Percentiles rank a stretch among this genome's conserved stretches.
Evolutionary conservation across 2,888 invertebrate species (phyloP).

Genomic region (Phragmatobia fuliginosa): DNA sequence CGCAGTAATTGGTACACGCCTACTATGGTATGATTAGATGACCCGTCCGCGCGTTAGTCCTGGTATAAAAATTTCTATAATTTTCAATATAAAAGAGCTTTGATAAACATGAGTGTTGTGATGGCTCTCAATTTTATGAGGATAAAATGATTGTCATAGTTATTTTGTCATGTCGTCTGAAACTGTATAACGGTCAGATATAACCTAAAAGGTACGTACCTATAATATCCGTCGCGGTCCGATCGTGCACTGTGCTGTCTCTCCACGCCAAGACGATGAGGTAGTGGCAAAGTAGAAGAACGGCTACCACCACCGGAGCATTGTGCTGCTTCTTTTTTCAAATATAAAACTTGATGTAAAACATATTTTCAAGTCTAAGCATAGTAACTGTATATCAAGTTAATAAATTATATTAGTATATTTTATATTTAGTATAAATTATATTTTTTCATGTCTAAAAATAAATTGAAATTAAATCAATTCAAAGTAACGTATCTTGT

Average conservation of each 20-base stretch:
- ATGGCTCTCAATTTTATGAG: neutral
- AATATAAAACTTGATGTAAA: slow-evolving; percentile 31
- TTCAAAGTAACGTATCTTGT: neutral
- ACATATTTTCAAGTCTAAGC: neutral
- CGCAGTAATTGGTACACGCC: too few relatives aligned
- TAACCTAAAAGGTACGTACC: slow-evolving; percentile 51
- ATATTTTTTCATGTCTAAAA: neutral
- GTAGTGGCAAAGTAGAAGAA: slow-evolving; percentile 93
- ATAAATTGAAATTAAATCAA: neutral
- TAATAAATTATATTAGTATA: neutral
- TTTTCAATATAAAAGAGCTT: neutral
- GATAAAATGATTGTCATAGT: neutral
- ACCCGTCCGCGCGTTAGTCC: too few relatives aligned
- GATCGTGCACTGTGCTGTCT: slow-evolving; percentile 88
- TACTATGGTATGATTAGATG: too few relatives aligned
- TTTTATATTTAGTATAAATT: neutral
- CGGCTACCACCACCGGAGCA: slow-evolving; percentile 89
- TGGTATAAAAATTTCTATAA: neutral
- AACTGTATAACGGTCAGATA: neutral
- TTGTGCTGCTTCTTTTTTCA: slow-evolving; percentile 87
- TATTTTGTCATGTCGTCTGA: neutral
- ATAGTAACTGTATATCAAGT: neutral
- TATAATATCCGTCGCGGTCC: slow-evolving; percentile 94
- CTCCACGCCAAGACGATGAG: slow-evolving; percentile 89
- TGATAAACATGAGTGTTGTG: neutral